Conservation (phyloP, 30 jellyfish, hydroid and myxozoan genomes). For the Clytia hemisphaerica region DNA sequence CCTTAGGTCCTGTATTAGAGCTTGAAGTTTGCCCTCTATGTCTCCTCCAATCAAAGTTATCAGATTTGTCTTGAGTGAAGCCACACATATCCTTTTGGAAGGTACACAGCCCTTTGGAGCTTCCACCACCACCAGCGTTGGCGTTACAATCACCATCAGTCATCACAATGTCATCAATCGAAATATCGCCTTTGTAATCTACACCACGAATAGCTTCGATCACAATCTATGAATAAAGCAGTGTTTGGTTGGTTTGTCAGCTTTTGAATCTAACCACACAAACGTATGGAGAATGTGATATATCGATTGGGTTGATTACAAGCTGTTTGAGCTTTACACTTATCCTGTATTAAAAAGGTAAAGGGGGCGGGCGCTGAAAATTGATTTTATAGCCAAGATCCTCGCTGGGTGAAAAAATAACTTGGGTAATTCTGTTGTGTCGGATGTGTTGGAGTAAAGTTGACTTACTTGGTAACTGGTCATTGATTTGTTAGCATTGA, state of each 20-base stretch:
- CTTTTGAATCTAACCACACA: background rate
- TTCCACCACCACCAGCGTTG: conserved; percentile 15
- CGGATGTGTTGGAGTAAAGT: too few relatives aligned
- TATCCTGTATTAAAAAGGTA: too few relatives aligned
- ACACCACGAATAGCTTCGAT: conserved; percentile 60
- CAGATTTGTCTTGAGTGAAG: conserved; percentile 38
- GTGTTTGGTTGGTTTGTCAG: background rate
- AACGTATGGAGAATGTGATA: background rate
- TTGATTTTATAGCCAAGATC: too few relatives aligned
- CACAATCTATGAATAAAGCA: conserved; percentile 32
- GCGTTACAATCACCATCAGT: conserved; percentile 49
- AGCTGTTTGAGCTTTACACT: too few relatives aligned
- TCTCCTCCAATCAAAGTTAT: conserved; percentile 59
- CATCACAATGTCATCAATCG: conserved; percentile 54
- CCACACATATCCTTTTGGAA: conserved; percentile 70
- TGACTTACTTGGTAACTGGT: conserved; percentile 49
- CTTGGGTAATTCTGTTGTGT: too few relatives aligned
- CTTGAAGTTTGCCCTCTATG: conserved; percentile 47
- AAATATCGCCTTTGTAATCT: conserved; percentile 64
- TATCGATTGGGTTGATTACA: background rate
- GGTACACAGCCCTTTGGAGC: conserved; percentile 26
- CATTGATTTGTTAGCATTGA: too few relatives aligned
- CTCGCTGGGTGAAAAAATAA: too few relatives aligned
- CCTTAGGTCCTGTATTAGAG: conserved; percentile 58
- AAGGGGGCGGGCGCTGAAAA: too few relatives aligned